Evolutionary conservation across 2,113 vertebrate genomes (phyloP).

Genomic region (Aleadryas rufinucha): DNA sequence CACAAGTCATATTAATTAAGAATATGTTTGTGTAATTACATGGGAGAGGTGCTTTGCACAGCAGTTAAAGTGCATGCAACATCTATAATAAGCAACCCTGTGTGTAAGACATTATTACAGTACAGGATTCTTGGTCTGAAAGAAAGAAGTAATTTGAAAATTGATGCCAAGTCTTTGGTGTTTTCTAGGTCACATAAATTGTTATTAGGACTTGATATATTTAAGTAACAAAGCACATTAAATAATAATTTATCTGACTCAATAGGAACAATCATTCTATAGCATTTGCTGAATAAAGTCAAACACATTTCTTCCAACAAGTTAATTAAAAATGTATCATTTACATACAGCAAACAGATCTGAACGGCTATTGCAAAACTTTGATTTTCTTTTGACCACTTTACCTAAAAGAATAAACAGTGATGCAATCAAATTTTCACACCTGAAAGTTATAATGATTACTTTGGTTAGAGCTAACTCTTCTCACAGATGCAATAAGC

Average conservation of each 20-base stretch:
- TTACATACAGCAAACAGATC: background rate
- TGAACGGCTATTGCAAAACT: background rate
- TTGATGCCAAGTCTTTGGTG: constrained; percentile 19
- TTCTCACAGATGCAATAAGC: background rate
- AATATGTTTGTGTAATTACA: constrained; percentile 64
- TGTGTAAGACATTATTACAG: constrained; percentile 45
- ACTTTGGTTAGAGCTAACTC: background rate
- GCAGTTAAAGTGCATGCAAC: constrained; percentile 54
- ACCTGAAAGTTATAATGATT: background rate
- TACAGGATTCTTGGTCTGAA: constrained; percentile 27
- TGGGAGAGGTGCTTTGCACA: constrained; percentile 62
- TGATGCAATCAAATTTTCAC: background rate
- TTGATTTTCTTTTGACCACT: background rate
- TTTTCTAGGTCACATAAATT: constrained; percentile 57
- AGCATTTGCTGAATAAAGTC: background rate
- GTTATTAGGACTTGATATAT: constrained; percentile 2
- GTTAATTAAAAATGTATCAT: background rate
- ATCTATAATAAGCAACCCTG: constrained; percentile 55
- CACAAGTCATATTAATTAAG: constrained; percentile 55
- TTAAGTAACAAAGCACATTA: constrained; percentile 19
- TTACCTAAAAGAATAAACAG: background rate
- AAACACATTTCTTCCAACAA: background rate
- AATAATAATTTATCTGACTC: constrained; percentile 24
- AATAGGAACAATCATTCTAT: background rate
- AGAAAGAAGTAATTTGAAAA: constrained; percentile 47